Conservation (phyloP, 2,113 vertebrate species). For the Macquaria australasica region DNA sequence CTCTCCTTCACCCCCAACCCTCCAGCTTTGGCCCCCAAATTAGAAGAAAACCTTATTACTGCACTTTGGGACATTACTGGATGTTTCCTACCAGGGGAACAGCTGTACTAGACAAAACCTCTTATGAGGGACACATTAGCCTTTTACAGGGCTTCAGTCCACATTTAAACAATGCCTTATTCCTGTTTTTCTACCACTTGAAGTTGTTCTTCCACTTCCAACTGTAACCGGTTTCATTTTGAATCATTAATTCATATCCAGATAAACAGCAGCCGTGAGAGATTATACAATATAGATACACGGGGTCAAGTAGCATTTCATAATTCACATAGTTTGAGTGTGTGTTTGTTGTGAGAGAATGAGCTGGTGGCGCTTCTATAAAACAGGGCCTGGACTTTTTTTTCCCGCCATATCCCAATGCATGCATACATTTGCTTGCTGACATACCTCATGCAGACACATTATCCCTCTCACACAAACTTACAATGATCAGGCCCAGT, state of each 20-base stretch:
- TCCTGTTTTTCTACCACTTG: neutral
- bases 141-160: conserved; percentile 3
- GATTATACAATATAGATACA: conserved; percentile 22
- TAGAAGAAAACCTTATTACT: conserved; percentile 19
- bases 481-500: conserved; percentile 5
- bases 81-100: conserved; percentile 33
- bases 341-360: conserved; percentile 5
- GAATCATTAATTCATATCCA: conserved; percentile 46
- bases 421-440: conserved; percentile 34
- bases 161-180: neutral
- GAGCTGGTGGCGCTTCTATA: conserved; percentile 32
- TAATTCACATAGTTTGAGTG: conserved; percentile 9
- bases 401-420: neutral
- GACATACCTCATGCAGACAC: conserved; percentile 23
- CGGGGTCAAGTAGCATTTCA: conserved; percentile 36
- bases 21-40: neutral
- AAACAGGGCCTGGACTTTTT: conserved; percentile 33
- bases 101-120: conserved; percentile 37
- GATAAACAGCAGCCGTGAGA: conserved; percentile 10
- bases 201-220: conserved; percentile 8
- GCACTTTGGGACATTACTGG: conserved; percentile 28
- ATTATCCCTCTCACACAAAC: conserved; percentile 1
- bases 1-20: conserved; percentile 12
- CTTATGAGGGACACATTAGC: conserved; percentile 27
- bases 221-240: conserved; percentile 37